Base-by-base conservation (phyloP, 64 coral and sea anemone species). In the Orbicella faveolata region DNA sequence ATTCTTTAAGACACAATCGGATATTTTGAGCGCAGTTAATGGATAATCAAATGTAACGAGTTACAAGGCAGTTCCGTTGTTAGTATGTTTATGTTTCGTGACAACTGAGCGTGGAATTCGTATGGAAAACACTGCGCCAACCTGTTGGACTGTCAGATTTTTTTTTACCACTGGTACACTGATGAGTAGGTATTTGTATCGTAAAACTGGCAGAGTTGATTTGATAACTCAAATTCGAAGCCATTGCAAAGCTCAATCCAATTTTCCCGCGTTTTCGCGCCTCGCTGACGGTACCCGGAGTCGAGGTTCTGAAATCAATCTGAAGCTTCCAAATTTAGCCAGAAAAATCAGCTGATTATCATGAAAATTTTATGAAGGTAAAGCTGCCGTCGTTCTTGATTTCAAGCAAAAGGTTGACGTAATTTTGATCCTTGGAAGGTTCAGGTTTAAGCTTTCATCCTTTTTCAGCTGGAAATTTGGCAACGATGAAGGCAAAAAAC, bases 381-480 rank as follows among this genome's bases (percentile, higher is more conserved):
- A 85, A 68, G 52, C 72, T n/a, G 65, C 65, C 65, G 52, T 41
- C 63, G 39, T 44, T 85, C 61, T 33, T 39, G 64, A 85, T 15
- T 85, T 85, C 18, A 72, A 85, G 79, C 17, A 65, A 33, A 65
- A 34, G 57, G 82, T 85, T 85, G 82, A 85, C 82, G 82, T 85
- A 85, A 85, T 85, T 72, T 52, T 68, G 39, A 51, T 52, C 52
- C 64, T 79, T 59, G 4, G 13, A 51, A 19, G 30, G 34, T 63
- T 67, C 34, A 25, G 64, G 64, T 52, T 85, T 85, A 21, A 72
- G 48, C 19, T 25, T 85, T 73, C 10, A 23, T 25, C 10, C 4
- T 19, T 15, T 85, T 8, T 36, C 64, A 52, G 25, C 36, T 9
- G 16, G 19, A 78, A 78, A 53, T 78, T 78, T 11, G 12, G 1